Base-by-base conservation (phyloP, 2,888 invertebrate genomes). In the Hypena proboscidalis region DNA sequence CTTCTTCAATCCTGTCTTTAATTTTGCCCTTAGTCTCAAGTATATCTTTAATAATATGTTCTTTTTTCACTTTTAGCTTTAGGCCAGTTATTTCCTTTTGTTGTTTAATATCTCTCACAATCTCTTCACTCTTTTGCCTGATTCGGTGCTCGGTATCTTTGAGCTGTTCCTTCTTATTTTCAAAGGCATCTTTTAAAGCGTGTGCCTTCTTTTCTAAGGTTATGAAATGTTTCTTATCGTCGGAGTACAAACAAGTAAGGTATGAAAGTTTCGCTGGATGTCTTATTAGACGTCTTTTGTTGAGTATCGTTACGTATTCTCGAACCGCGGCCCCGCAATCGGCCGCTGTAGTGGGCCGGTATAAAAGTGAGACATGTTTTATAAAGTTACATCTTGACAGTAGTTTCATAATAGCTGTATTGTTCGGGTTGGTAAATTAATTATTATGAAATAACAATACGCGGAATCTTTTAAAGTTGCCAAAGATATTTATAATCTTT, bases 1-100 rank as follows among this genome's bases (percentile, higher is more conserved):
- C 94, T 78, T 93, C 94, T 73, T 95, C 95, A 60, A 96, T 92
- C 74, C 92, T 94, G 64, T 94, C 94, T 70, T 93, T 94, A 7
- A 95, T 93, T 77, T 94, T 95, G 22, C 93, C 92, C 69, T 93
- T 94, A 0, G 94, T 95, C 74, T 94, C 94, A 58, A 93, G 92
- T 51, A 95, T 93, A 75, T 95, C 95, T 74, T 94, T 93, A 3
- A 95, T 92, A 25, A 95, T 79, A 37, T 92, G 85, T 64, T 93
- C 93, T 50, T 94, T 94, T 59, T 92, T 93, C 35, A 92, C 92
- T 68, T 92, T 89, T n/a, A 91, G 43, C 58, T 79, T 90, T 42
- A 84, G 81, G 10, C 78, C 87, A 5, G 91, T 89, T 1, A 87
- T 59, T 58, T 86, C 81, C 50, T 80, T 89, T 41, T 91, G 89